Conservation (phyloP, 2,797 vertebrate genomes). For the Dicrostonyx torquatus region DNA sequence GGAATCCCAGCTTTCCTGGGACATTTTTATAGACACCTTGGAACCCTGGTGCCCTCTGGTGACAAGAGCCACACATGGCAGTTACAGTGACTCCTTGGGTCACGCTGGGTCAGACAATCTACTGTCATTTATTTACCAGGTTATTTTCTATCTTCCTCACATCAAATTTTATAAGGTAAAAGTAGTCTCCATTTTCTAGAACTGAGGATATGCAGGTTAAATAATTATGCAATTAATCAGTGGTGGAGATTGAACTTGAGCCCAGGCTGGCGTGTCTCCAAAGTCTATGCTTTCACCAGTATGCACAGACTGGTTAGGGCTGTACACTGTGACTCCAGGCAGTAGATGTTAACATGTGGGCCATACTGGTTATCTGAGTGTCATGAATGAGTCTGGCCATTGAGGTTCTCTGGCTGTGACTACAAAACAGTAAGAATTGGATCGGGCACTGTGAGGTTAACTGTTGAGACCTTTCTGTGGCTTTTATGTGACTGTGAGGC, state of each 20-base stretch:
- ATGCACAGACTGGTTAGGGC: not conserved
- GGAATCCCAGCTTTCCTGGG: conserved; percentile 8
- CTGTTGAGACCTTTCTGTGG: not conserved
- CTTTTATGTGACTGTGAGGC: not conserved
- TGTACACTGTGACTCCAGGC: fast-evolving
- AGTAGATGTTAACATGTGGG: not conserved
- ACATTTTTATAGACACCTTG: not conserved
- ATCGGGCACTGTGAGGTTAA: not conserved
- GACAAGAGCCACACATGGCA: conserved; percentile 59
- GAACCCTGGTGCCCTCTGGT: conserved; percentile 73
- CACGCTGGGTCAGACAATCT: not conserved
- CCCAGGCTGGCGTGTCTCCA: not conserved
- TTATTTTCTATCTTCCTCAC: conserved; percentile 38
- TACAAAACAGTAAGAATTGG: not conserved
- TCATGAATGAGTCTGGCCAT: not conserved
- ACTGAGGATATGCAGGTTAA: not conserved
- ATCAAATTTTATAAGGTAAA: conserved; percentile 24
- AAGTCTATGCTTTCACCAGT: not conserved
- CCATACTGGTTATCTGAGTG: not conserved
- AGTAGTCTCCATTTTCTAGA: conserved; percentile 38
- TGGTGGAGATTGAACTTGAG: conserved; percentile 24
- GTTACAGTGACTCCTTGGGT: not conserved
- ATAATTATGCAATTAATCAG: not conserved
- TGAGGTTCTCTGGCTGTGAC: conserved; percentile 6
- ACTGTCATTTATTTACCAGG: not conserved